A percentile compares a stretch with the other conserved stretches of the same genome.
Evolutionary conservation across 1,140 invertebrate species (phyloP).

Genomic region (Hycleus cichorii): DNA sequence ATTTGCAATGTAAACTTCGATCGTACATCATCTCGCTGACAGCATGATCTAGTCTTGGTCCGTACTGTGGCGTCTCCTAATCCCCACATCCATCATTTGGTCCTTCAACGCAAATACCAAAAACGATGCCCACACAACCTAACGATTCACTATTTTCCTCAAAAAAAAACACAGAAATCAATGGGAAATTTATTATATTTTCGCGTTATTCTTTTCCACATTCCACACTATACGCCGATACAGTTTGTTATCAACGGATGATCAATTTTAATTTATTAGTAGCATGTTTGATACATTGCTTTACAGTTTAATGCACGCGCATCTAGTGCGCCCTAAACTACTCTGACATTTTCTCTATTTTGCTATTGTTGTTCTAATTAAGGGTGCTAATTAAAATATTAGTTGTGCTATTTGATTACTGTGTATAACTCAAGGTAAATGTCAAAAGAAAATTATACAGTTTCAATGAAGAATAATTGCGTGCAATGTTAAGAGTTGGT

Average conservation of each 20-base stretch:
- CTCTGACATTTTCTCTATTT: too few relatives aligned
- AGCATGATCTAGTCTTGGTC: conserved; percentile 38
- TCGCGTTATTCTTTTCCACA: too few relatives aligned
- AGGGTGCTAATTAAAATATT: too few relatives aligned
- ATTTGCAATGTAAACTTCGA: conserved; percentile 38
- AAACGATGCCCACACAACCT: too few relatives aligned
- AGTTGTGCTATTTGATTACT: too few relatives aligned
- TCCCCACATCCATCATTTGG: conserved; percentile 38
- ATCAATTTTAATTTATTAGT: conserved; percentile 25
- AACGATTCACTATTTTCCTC: conserved; percentile 8
- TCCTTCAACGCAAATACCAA: background rate
- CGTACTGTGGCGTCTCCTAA: conserved; percentile 36
- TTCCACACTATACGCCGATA: background rate
- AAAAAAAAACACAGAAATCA: conserved; percentile 7
- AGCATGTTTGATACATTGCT: background rate
- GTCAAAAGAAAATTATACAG: background rate
- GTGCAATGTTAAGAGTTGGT: too few relatives aligned
- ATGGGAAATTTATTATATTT: too few relatives aligned
- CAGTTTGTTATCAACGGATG: conserved; percentile 18
- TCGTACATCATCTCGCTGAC: conserved; percentile 37
- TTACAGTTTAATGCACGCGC: too few relatives aligned
- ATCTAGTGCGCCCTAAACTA: too few relatives aligned
- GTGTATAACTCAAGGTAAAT: too few relatives aligned
- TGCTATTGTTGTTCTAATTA: too few relatives aligned
- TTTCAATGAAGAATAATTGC: conserved; percentile 12